phyloP scores from a whole-genome alignment of 2,113 vertebrate species.

The Damaliscus lunatus region DNA sequence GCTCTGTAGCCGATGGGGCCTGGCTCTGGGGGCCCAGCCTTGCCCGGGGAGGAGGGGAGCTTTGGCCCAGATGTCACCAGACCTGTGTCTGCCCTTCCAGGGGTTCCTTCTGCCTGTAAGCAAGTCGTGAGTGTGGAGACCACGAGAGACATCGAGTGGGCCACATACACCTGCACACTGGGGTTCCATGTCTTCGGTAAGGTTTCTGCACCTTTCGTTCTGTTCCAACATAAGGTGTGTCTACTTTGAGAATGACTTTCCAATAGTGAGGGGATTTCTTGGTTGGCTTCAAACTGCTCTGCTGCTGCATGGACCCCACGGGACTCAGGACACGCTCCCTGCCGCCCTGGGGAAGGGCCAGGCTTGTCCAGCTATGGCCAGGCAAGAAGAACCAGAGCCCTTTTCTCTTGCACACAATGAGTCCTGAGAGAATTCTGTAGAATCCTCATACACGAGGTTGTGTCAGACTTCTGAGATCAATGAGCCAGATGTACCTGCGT shows the following conservation, averaged over 20 bases:
- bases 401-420: fast-evolving
- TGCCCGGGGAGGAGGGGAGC: fast-evolving
- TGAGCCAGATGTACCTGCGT: neutral
- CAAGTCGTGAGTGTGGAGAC: constrained; percentile 97
- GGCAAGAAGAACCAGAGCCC: neutral
- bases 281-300: neutral
- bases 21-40: neutral
- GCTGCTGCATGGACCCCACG: fast-evolving
- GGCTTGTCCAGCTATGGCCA: fast-evolving
- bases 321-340: fast-evolving
- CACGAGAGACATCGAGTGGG: constrained; percentile 94
- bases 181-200: constrained; percentile 97
- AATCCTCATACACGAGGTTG: neutral
- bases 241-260: neutral
- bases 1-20: fast-evolving
- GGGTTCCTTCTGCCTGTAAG: constrained; percentile 97
- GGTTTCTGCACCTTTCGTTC: neutral
- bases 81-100: constrained; percentile 73
- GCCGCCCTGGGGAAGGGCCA: neutral
- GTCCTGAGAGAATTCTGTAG: neutral
- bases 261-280: fast-evolving
- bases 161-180: constrained; percentile 92
- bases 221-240: fast-evolving
- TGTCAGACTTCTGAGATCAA: no score
- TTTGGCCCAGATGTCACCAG: neutral